Percentiles rank a stretch among this genome's conserved stretches.
Evolutionary conservation across 2,888 invertebrate genomes (phyloP).

Genomic region (Malthinus flaveolus): DNA sequence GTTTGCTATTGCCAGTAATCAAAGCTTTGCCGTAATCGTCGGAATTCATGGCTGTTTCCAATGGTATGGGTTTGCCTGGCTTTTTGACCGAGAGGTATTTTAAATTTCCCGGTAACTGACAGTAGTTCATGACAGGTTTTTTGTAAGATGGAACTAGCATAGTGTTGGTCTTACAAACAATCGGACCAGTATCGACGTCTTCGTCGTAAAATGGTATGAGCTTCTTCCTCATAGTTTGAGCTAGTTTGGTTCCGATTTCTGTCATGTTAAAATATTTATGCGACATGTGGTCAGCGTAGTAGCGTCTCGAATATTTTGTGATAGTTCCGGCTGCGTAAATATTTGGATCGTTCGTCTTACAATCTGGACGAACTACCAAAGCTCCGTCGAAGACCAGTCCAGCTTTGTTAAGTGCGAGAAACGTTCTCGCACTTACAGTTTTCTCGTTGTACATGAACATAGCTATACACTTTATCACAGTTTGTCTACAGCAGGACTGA

Average conservation of each 20-base stretch:
- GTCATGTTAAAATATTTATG: slow-evolving; percentile 63
- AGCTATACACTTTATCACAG: slow-evolving; percentile 58
- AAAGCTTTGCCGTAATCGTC: slow-evolving; percentile 58
- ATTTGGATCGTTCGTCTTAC: slow-evolving; percentile 66
- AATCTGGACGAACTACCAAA: slow-evolving; percentile 64
- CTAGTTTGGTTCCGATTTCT: slow-evolving; percentile 67
- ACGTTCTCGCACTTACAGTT: slow-evolving; percentile 53
- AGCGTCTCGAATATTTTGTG: slow-evolving; percentile 65
- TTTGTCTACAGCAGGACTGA: slow-evolving; percentile 54
- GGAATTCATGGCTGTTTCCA: slow-evolving; percentile 55
- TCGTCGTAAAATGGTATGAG: slow-evolving; percentile 22
- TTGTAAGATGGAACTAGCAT: slow-evolving; percentile 47
- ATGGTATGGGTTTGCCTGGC: slow-evolving; percentile 61
- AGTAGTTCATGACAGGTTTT: slow-evolving; percentile 52
- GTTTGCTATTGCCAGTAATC: slow-evolving; percentile 58
- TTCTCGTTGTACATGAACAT: slow-evolving; percentile 63
- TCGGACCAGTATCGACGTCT: slow-evolving; percentile 11
- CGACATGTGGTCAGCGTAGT: slow-evolving; percentile 57
- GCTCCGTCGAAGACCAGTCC: slow-evolving; percentile 65
- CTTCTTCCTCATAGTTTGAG: slow-evolving; percentile 31
- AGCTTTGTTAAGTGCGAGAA: slow-evolving; percentile 59
- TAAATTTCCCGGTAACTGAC: slow-evolving; percentile 63
- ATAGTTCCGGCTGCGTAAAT: slow-evolving; percentile 70
- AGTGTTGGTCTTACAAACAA: slow-evolving; percentile 9
- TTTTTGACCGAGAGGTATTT: slow-evolving; percentile 62